Percentiles rank a stretch among this genome's conserved stretches.
These are phyloP conservation scores for Cyclophora albipunctata DNA, from an alignment of 2,888 invertebrate genomes.

Conservation along the genomic window DNA sequence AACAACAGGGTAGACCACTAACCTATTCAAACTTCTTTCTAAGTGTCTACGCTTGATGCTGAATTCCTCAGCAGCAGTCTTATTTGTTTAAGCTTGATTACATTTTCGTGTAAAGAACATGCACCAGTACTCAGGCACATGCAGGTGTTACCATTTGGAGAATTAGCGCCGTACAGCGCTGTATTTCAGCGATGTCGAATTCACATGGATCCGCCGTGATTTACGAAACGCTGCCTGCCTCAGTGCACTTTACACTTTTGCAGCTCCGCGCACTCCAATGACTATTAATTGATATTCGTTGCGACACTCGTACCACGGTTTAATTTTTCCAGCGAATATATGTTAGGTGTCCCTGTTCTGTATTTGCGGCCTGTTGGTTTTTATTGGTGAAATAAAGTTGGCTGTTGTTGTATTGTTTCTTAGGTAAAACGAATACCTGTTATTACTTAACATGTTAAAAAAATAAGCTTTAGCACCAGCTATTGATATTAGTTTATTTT, in stretches of 20 bases:
- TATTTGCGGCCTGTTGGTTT: not conserved
- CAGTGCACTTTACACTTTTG: constrained; percentile 72
- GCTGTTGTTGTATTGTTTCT: not conserved
- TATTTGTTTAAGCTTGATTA: too few relatives aligned
- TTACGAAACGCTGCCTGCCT: constrained; percentile 65
- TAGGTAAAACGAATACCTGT: too few relatives aligned
- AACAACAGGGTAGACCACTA: too few relatives aligned
- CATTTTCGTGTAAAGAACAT: too few relatives aligned
- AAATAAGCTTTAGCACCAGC: too few relatives aligned
- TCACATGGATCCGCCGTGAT: constrained; percentile 57
- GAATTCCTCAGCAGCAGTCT: too few relatives aligned
- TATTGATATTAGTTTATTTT: too few relatives aligned
- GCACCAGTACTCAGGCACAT: too few relatives aligned
- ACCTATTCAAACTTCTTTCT: too few relatives aligned
- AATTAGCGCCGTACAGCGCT: constrained; percentile 16
- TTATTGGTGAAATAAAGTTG: too few relatives aligned
- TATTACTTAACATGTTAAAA: too few relatives aligned
- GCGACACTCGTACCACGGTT: constrained; percentile 40
- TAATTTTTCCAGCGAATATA: constrained; percentile 16
- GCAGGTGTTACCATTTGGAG: not conserved
- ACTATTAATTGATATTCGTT: constrained; percentile 67
- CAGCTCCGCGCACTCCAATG: constrained; percentile 62
- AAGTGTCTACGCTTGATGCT: too few relatives aligned
- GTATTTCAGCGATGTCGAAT: constrained; percentile 57
- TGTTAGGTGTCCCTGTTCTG: not conserved